Base-by-base conservation (phyloP, 2,113 vertebrate genomes). In the Gadus chalcogrammus region DNA sequence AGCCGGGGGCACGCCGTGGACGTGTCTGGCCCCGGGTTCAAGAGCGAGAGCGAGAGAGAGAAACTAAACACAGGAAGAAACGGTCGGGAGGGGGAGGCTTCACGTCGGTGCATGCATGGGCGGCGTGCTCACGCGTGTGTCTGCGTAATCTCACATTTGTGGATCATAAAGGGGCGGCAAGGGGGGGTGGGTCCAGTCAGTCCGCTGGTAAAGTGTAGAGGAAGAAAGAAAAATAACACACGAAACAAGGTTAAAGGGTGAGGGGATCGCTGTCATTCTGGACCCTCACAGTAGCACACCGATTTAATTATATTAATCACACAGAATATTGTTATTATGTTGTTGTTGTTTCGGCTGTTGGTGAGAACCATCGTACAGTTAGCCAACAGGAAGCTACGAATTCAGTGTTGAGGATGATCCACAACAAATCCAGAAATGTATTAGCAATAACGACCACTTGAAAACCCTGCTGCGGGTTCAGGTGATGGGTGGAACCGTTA, bases 51-150 rank as follows among this genome's bases (percentile, higher is more conserved):
- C 68, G 64, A 79, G 42, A 48, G 42, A 48, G 12, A 48, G 42
- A 48, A 13, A 48, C 13, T 12, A 48, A 12, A 48, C 8, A 48
- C 42, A 13, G 9, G 42, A 13, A 48, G 42, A 22, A 61, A 20
- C 58, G 58, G 64, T 64, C 71, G 59, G 59, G 24, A 42, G 63
- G 15, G 55, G 58, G 61, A 70, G 64, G 42, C 12, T 9, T 48
- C 42, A 48, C 78, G 53, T 1, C 72, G 67, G 71, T 78, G 72
- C 74, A 68, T 11, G 56, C 73, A 79, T 79, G 78, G 71, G 76
- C 71, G 75, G 64, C 76, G 52, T 48, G 42, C 12, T 35, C 31
- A 35, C 22, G 22, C 5, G 20, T 55, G 48, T 17, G 52, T 67
- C 48, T 16, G 48, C 15, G 67, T 58, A 79, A 78, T 79, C 76